Base-by-base conservation (phyloP, 1,140 invertebrate species). In the Scylla paramamosain region DNA sequence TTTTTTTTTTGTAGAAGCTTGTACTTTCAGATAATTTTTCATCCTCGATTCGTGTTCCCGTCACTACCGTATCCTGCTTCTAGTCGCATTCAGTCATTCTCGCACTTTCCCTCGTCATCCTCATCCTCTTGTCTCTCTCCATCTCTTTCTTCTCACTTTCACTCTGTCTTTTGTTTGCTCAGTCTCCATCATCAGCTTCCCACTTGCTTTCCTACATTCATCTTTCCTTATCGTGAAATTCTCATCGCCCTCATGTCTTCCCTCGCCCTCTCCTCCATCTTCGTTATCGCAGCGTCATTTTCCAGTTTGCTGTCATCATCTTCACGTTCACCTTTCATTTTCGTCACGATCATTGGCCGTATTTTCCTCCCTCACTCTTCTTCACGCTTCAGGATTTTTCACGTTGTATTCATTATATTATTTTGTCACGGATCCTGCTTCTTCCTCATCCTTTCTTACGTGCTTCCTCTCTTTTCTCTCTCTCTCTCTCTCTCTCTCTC, bases 371-470 rank as follows among this genome's bases (percentile, higher is more conserved):
- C 67, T 77, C 67, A 77, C 67, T n/a, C 67, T n/a, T 77, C 67
- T 77, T 77, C 67, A 77, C 67, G 67, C 67, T 77, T n/a, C 20
- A 77, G 8, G 67, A n/a, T n/a, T 25, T 8, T 77, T n/a, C 67
- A 77, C 67, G 67, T 77, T n/a, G 20, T 77, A n/a, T 77, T 77
- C 67, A 77, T 77, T 77, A 77, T 77, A 77, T 77, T 77, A 77
- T 77, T 77, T 77, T 77, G 67, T 77, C 67, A 77, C 67, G 67
- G 67, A 77, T 77, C 25, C 8, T 77, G 67, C 67, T 77, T 25
- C 67, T 77, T 77, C 67, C n/a, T 77, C 67, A n/a, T n/a, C 67
- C 67, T 77, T 77, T 77, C 25, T 77, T 77, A 12, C 67, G 16
- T n/a, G 6, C 67, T 77, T 7, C 25, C 67, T 77, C 67, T 77